A percentile compares a stretch with the other conserved stretches of the same genome.
These are phyloP conservation scores for Rhizomys pruinosus DNA, from an alignment of 2,113 vertebrate genomes.

Conservation along the genomic window DNA sequence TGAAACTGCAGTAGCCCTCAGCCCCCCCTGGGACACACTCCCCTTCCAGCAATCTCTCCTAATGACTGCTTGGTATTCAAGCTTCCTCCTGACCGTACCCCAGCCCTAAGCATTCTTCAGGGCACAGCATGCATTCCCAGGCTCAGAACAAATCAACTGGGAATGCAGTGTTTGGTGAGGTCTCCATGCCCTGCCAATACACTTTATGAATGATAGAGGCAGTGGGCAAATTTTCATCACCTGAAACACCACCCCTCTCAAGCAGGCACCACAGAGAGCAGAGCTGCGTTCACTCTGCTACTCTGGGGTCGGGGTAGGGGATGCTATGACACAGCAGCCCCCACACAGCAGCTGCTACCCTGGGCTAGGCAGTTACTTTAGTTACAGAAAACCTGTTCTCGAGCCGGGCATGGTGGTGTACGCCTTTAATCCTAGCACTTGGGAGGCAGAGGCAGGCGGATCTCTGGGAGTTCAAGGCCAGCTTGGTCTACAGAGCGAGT, in stretches of 20 bases:
- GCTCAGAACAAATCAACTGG: neutral
- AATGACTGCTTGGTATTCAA: slow-evolving; percentile 40
- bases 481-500: too few relatives aligned
- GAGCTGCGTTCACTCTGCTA: accelerated
- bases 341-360: neutral
- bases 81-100: slow-evolving; percentile 56
- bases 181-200: neutral
- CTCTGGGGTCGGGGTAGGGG: neutral
- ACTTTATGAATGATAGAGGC: neutral
- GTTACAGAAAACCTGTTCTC: accelerated
- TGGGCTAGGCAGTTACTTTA: accelerated
- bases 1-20: neutral
- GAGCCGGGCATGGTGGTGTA: too few relatives aligned
- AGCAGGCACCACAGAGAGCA: neutral
- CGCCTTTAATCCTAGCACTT: too few relatives aligned
- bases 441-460: too few relatives aligned
- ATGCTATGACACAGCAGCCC: neutral
- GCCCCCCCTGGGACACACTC: neutral
- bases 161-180: neutral
- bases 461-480: too few relatives aligned
- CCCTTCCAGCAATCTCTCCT: slow-evolving; percentile 68
- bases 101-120: neutral
- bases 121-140: neutral
- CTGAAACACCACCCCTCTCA: neutral
- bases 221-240: neutral